Evolutionary conservation across 2,888 invertebrate species (phyloP).

Genomic region (Drosophila helvetica): DNA sequence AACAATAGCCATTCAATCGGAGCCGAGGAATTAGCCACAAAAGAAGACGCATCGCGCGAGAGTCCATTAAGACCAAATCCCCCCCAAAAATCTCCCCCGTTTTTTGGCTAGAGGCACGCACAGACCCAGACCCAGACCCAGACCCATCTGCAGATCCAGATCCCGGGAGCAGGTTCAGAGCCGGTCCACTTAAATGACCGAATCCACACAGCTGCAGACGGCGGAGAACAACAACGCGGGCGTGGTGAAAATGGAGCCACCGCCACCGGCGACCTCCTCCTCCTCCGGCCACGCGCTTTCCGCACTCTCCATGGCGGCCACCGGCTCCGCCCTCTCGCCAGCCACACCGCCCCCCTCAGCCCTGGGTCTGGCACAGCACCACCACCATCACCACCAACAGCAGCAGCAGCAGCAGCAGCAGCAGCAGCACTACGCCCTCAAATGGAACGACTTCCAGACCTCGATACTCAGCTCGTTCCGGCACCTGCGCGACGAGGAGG

Average conservation of each 20-base stretch:
- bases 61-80: slow-evolving; percentile 63
- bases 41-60: slow-evolving; percentile 56
- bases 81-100: slow-evolving; percentile 3
- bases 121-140: neutral
- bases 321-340: slow-evolving; percentile 69
- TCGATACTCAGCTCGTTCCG: slow-evolving; percentile 95
- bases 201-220: slow-evolving; percentile 84
- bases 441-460: slow-evolving; percentile 97
- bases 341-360: slow-evolving; percentile 62
- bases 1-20: slow-evolving; percentile 23
- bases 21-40: slow-evolving; percentile 64
- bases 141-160: too few relatives aligned
- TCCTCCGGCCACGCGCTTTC: slow-evolving; percentile 77
- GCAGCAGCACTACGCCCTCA: slow-evolving; percentile 93
- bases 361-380: slow-evolving; percentile 38
- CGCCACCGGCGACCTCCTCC: slow-evolving; percentile 84
- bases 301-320: slow-evolving; percentile 58
- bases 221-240: slow-evolving; percentile 84
- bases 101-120: slow-evolving; percentile 21
- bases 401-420: slow-evolving; percentile 53
- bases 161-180: slow-evolving; percentile 6
- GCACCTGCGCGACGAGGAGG: slow-evolving; percentile 94
- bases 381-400: slow-evolving; percentile 6
- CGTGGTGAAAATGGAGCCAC: slow-evolving; percentile 84
- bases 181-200: slow-evolving; percentile 82